Conservation (phyloP, 2,888 invertebrate species). For the Cephus pygmeus region DNA sequence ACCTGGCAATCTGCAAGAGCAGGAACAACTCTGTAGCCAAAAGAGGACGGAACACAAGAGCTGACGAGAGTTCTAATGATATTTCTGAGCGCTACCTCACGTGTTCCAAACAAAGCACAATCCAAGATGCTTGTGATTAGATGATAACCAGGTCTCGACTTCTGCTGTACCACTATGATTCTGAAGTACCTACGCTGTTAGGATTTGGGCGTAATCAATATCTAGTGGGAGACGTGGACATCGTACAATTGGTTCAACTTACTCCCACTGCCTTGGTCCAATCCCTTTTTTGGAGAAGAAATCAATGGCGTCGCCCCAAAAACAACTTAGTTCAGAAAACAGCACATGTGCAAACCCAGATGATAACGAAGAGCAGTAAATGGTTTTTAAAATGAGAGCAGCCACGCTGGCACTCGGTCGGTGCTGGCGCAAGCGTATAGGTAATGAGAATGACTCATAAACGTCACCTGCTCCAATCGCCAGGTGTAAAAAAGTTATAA, state of each 20-base stretch:
- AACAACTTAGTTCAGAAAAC: not conserved
- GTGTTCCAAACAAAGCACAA: not conserved
- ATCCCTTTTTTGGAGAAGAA: no score
- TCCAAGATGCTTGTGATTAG: not conserved
- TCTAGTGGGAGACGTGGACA: not conserved
- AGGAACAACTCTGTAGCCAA: conserved; percentile 2
- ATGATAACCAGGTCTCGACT: not conserved
- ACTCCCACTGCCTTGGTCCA: not conserved
- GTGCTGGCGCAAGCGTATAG: not conserved
- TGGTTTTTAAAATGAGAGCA: not conserved
- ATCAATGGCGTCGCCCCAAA: not conserved
- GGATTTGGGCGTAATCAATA: not conserved
- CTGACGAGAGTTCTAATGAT: not conserved
- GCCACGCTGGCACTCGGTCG: not conserved
- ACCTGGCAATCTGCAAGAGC: conserved; percentile 43
- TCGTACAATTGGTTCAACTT: not conserved
- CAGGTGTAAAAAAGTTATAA: not conserved
- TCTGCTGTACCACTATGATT: not conserved
- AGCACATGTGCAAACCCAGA: not conserved
- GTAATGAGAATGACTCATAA: not conserved
- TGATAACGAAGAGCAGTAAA: not conserved
- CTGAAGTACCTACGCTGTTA: not conserved
- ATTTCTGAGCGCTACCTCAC: not conserved
- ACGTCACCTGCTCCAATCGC: not conserved
- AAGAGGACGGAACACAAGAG: not conserved